These are phyloP conservation scores for Apostichopus parvimensis DNA, from an alignment of 35 echinoderm and acorn worm species.

Conservation along the genomic window DNA sequence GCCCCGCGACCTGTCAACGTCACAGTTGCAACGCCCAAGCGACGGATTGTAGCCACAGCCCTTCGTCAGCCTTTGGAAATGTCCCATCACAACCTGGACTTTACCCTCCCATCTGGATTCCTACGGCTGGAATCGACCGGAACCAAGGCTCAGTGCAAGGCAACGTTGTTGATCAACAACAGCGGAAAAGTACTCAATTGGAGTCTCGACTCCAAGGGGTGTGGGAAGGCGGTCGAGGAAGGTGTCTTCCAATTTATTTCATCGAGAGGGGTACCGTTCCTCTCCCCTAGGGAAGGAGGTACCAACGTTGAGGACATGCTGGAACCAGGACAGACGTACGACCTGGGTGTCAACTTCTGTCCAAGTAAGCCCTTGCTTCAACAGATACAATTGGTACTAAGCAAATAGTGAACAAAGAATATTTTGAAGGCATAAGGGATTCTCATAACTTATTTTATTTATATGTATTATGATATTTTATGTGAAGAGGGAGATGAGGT, in stretches of 20 bases:
- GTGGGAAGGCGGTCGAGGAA: constrained; percentile 84
- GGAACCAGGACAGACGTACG: constrained; percentile 80
- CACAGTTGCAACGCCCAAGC: constrained; percentile 80
- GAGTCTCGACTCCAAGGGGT: constrained; percentile 65
- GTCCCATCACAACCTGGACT: constrained; percentile 73
- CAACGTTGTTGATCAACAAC: constrained; percentile 87
- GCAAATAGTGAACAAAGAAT: too few relatives aligned
- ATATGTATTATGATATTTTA: too few relatives aligned
- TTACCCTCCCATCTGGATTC: constrained; percentile 93
- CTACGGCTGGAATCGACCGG: constrained; percentile 46
- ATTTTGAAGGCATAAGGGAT: too few relatives aligned
- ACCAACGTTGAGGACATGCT: constrained; percentile 45
- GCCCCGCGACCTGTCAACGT: constrained; percentile 81
- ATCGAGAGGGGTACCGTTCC: constrained; percentile 67
- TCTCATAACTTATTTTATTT: too few relatives aligned
- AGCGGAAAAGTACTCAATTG: constrained; percentile 79
- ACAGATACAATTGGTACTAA: too few relatives aligned
- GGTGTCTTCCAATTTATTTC: constrained; percentile 90
- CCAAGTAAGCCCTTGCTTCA: constrained; percentile 64
- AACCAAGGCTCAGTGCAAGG: constrained; percentile 33
- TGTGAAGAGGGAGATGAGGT: too few relatives aligned
- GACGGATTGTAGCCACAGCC: constrained; percentile 88
- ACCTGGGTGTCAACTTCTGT: constrained; percentile 89
- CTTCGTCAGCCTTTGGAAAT: constrained; percentile 90
- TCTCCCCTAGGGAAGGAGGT: constrained; percentile 64